These are phyloP conservation scores for Aleadryas rufinucha DNA, from an alignment of 2,113 vertebrate genomes.

Conservation along the genomic window DNA sequence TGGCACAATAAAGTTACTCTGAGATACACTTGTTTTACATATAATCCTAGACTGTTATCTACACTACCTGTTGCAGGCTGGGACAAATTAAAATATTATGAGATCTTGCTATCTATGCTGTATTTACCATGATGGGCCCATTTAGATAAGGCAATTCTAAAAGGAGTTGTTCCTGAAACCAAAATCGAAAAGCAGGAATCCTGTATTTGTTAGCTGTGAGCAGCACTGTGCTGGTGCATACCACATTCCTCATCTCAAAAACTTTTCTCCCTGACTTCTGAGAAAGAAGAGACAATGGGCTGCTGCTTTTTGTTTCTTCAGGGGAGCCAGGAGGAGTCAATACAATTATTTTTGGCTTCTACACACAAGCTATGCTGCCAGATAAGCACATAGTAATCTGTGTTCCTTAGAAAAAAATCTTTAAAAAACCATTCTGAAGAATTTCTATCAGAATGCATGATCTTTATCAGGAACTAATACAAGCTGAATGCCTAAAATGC, in stretches of 20 bases:
- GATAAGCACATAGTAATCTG: not conserved
- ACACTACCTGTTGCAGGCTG: not conserved
- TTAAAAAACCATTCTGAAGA: not conserved
- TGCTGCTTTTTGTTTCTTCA: conserved; percentile 20
- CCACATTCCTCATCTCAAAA: not conserved
- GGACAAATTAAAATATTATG: conserved; percentile 38
- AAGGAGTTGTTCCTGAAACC: not conserved
- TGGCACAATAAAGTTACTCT: not conserved
- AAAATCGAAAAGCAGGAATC: not conserved
- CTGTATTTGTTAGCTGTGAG: not conserved
- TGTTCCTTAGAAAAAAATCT: not conserved
- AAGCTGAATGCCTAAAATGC: not conserved
- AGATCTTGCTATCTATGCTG: conserved; percentile 3
- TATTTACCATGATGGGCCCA: not conserved
- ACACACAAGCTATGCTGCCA: not conserved
- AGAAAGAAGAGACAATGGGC: not conserved
- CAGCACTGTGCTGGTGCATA: not conserved
- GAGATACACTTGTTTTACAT: not conserved
- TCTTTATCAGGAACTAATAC: conserved; percentile 4
- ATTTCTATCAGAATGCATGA: not conserved
- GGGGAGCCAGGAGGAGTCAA: not conserved
- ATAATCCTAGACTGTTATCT: not conserved
- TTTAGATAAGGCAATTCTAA: not conserved
- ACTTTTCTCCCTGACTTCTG: not conserved
- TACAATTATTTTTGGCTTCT: conserved; percentile 33